Base-by-base conservation (phyloP, 1,140 invertebrate species). In the Drosophila erecta region DNA sequence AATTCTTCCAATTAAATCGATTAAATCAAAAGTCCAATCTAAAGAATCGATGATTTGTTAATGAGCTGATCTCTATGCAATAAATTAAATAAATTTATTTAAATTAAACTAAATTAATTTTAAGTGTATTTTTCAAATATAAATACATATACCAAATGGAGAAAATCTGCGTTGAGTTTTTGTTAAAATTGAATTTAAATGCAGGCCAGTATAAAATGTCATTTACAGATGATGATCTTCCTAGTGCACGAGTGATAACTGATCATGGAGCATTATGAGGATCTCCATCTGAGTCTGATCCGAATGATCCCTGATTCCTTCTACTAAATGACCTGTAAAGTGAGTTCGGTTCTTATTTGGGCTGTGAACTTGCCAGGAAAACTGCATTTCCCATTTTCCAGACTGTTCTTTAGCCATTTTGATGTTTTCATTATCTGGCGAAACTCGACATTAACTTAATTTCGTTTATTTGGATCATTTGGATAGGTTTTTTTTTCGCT, bases 191-290 rank as follows among this genome's bases (percentile, higher is more conserved):
- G 35, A 37, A 37, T 11, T 4, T 37, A 35, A 35, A 11, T 35
- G 7, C 33, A 11, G 33, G 33, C 8, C 11, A 35, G 33, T 17
- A 35, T 2, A 37, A 14, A 37, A 37, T 30, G 6, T 30, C 30
- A 30, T 10, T 38, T 17, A 11, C 40, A 46, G 22, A 53, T 60
- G 24, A 35, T 35, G 24, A 50, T 67, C 43, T 12, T 14, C 8
- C 27, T 20, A 59, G 20, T 51, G 46, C 59, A 67, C 27, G 37
- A 67, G 37, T 49, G 37, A 65, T 67, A 37, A 2, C 11, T 15
- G 46, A 27, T 67, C 27, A 35, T 67, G 59, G 46, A 67, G 30
- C 59, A 27, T 30, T 62, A 40, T 10, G 30, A 8, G 30, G 7
- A 30, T 30, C 2, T 30, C 7, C 30, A 30, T 30, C 0, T 30